Evolutionary conservation across 2,797 vertebrate genomes (phyloP).

Genomic region (Mus spretus): DNA sequence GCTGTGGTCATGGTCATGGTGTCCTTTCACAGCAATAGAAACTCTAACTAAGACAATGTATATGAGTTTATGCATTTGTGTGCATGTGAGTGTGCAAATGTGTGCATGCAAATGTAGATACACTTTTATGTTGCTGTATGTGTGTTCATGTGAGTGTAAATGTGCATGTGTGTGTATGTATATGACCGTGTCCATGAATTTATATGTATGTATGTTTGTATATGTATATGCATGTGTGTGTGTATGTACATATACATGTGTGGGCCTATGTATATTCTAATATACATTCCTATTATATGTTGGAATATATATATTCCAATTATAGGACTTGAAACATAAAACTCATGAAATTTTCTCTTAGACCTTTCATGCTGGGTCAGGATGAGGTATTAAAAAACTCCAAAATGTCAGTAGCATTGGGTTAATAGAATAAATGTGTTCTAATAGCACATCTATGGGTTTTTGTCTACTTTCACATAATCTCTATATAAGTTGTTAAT

Average conservation of each 20-base stretch:
- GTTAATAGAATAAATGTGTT: neutral
- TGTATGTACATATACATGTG: neutral
- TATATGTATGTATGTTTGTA: neutral
- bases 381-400: neutral
- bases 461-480: neutral
- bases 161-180: neutral
- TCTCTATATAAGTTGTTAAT: neutral
- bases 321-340: slow-evolving; percentile 23
- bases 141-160: neutral
- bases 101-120: no score
- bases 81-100: neutral
- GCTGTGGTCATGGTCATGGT: neutral
- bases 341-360: neutral
- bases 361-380: neutral
- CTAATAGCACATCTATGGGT: neutral
- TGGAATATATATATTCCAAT: neutral
- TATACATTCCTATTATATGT: neutral
- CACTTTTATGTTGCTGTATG: neutral
- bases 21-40: neutral
- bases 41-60: neutral
- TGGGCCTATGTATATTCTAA: neutral
- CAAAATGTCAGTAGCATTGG: neutral
- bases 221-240: neutral
- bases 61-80: neutral
- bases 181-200: neutral